A percentile compares a stretch with the other conserved stretches of the same genome.
Evolutionary conservation across 2,888 invertebrate species (phyloP).

Genomic region (Sinohyriopsis cumingii): DNA sequence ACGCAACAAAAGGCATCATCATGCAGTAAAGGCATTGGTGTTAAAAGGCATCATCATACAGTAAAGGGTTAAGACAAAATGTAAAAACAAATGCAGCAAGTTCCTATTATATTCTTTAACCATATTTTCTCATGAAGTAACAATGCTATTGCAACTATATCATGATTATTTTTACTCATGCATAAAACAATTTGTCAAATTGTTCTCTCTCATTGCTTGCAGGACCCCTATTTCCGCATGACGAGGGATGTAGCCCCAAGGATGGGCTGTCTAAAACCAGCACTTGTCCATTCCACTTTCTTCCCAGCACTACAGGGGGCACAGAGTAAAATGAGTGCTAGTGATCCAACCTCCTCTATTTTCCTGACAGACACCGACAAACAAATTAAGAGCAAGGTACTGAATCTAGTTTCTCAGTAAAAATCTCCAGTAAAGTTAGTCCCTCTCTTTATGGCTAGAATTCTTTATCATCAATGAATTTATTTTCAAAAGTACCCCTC

Average conservation of each 20-base stretch:
- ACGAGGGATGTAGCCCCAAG: slow-evolving; percentile 97
- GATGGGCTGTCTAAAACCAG: slow-evolving; percentile 89
- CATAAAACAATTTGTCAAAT: not conserved
- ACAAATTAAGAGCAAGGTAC: slow-evolving; percentile 94
- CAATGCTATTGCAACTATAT: too few species aligned
- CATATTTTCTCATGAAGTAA: too few species aligned
- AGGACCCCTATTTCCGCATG: slow-evolving; percentile 99
- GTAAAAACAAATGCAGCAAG: too few species aligned
- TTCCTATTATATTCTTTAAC: too few species aligned
- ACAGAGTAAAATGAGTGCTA: slow-evolving; percentile 98
- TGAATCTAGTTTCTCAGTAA: not conserved
- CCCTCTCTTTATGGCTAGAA: too few species aligned
- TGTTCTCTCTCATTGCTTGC: slow-evolving; percentile 17
- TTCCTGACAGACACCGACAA: slow-evolving; percentile 96
- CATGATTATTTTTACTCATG: too few species aligned
- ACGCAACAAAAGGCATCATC: too few species aligned
- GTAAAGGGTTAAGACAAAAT: too few species aligned
- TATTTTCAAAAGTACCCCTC: too few species aligned
- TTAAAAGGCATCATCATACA: too few species aligned
- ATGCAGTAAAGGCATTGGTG: too few species aligned
- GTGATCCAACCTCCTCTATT: slow-evolving; percentile 93
- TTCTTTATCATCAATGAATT: not conserved
- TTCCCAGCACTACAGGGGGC: slow-evolving; percentile 97
- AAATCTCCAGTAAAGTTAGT: too few species aligned
- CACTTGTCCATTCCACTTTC: slow-evolving; percentile 89